Conservation (phyloP, 2,888 invertebrate species). For the Pollenia amentaria region DNA sequence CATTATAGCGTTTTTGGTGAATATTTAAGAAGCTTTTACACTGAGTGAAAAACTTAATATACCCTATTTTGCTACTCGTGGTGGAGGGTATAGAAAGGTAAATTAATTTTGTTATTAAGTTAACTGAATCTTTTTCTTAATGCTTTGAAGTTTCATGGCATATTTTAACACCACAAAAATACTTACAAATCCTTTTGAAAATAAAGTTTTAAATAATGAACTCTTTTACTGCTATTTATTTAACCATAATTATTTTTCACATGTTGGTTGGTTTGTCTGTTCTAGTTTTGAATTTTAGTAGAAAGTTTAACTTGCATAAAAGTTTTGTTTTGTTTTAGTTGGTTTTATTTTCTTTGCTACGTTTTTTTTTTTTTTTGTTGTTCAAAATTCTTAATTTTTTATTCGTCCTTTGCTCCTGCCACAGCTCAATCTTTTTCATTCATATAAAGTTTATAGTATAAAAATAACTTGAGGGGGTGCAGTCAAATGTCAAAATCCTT, state of each 20-base stretch:
- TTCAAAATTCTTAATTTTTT: conserved; percentile 40
- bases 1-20: too few species aligned
- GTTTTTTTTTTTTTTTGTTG: neutral
- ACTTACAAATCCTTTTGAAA: neutral
- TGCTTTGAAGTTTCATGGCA: neutral
- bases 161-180: neutral
- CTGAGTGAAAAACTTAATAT: too few species aligned
- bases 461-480: conserved; percentile 31
- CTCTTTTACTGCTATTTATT: conserved; percentile 40
- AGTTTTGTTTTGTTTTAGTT: conserved; percentile 52
- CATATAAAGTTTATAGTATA: neutral
- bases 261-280: conserved; percentile 19
- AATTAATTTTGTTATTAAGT: too few species aligned
- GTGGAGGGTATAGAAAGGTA: too few species aligned
- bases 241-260: conserved; percentile 37
- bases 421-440: conserved; percentile 21
- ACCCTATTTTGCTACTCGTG: too few species aligned
- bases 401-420: neutral
- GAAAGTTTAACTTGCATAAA: conserved; percentile 49
- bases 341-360: neutral
- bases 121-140: too few species aligned
- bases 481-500: conserved; percentile 71
- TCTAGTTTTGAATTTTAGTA: neutral
- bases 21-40: too few species aligned
- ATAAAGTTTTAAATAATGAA: neutral